Conservation (phyloP, 1,140 invertebrate species). For the Drosophila gunungcola region DNA sequence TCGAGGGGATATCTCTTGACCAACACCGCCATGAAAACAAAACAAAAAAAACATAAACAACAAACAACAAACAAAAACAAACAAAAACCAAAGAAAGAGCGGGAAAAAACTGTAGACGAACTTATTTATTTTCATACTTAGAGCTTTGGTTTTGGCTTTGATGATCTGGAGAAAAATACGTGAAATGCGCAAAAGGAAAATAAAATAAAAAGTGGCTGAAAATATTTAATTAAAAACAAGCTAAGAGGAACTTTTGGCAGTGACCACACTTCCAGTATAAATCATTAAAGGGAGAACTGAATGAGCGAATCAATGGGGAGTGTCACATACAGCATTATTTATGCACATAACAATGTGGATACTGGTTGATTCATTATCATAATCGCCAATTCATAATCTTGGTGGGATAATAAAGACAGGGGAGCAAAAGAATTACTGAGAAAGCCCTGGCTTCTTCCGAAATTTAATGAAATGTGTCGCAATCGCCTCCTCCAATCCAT, state of each 20-base stretch:
- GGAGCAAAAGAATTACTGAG: not conserved
- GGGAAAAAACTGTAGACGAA: constrained; percentile 47
- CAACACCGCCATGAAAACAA: constrained; percentile 21
- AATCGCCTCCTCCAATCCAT: constrained; percentile 4
- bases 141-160: constrained; percentile 54
- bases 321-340: constrained; percentile 35
- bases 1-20: constrained; percentile 58
- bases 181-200: constrained; percentile 24
- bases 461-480: constrained; percentile 42
- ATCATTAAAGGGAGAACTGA: constrained; percentile 1
- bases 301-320: not conserved
- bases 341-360: constrained; percentile 62
- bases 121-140: constrained; percentile 75
- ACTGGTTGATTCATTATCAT: constrained; percentile 66
- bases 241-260: constrained; percentile 4
- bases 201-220: constrained; percentile 11
- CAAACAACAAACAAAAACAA: not conserved
- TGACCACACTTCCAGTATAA: constrained; percentile 14
- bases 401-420: constrained; percentile 34
- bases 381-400: constrained; percentile 80
- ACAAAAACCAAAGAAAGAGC: constrained; percentile 2
- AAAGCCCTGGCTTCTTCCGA: not conserved
- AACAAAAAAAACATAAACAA: not conserved
- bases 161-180: constrained; percentile 17
- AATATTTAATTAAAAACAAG: constrained; percentile 48